Base-by-base conservation (phyloP, 2,888 invertebrate genomes). In the Anthoptus insignis region DNA sequence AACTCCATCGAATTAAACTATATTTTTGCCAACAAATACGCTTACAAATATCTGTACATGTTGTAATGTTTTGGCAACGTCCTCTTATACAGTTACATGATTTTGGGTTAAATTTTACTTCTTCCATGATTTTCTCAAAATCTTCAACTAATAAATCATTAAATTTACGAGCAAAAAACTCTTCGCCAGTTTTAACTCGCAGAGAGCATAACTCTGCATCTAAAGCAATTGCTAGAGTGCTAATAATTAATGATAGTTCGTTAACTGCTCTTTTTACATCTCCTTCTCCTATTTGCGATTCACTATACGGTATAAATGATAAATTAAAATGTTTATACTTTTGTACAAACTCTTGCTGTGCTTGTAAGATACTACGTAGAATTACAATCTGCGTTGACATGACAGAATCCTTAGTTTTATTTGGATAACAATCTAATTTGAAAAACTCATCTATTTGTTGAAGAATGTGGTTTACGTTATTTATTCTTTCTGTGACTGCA, bases 11-110 rank as follows among this genome's bases (percentile, higher is more conserved):
- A 14, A 71, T 70, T 57, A 92, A 76, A 67, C 70, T 80, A 66
- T 81, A 76, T 66, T 77, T 83, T 65, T 87, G 82, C 74, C 76
- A 79, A 69, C 92, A 92, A 16, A 87, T 69, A 9, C 72, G 74
- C 58, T 80, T 76, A 71, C 92, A 91, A 8, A 67, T 68, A 1
- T 74, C 65, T 5, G 75, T 71, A 68, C 92, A 91, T 11, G 49
- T 29, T 4, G 37, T n/a, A 37, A 9, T 6, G 56, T 49, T 57
- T 1, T 37, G 37, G 64, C 90, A 90, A 60, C 68, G 69, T 24
- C 80, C 76, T 13, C 70, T 73, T 3, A 66, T 60, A 71, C 91
- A 91, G 21, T 13, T 56, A 68, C 91, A 91, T 14, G 69, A 69
- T 42, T 76, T 81, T 7, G 80, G 75, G 3, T 73, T 58, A 73